phyloP scores from a whole-genome alignment of 2,888 invertebrate genomes.

The Himalopsyche anomala region DNA sequence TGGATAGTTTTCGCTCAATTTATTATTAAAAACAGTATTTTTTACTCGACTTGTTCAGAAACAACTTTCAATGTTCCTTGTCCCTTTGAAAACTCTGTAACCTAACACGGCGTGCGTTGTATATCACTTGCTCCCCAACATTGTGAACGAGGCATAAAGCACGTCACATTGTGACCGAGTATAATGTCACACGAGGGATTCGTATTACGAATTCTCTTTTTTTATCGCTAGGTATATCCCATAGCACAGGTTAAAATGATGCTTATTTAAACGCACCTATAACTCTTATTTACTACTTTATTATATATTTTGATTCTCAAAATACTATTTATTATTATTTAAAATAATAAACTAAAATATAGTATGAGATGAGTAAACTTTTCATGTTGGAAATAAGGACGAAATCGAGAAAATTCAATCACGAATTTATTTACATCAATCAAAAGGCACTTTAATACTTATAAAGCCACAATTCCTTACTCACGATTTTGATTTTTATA shows the following conservation, averaged over 20 bases:
- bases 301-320: background rate
- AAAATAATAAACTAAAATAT: background rate
- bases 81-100: background rate
- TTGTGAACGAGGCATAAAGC: conserved; percentile 30
- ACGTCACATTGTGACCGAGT: conserved; percentile 34
- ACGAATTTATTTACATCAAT: no score
- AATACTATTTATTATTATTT: background rate
- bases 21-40: no score
- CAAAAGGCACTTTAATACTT: no score
- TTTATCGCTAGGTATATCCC: background rate
- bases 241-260: background rate
- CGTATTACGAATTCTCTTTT: conserved; percentile 1
- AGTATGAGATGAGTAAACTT: no score
- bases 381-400: no score
- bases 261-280: conserved; percentile 19
- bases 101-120: background rate
- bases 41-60: no score
- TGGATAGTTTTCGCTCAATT: no score
- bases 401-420: no score
- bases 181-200: conserved; percentile 22
- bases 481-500: no score
- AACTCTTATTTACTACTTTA: background rate
- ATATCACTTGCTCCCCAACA: conserved; percentile 26
- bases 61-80: no score
- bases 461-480: no score